Conservation (phyloP, 2,888 invertebrate genomes). For the Eledona agricola region DNA sequence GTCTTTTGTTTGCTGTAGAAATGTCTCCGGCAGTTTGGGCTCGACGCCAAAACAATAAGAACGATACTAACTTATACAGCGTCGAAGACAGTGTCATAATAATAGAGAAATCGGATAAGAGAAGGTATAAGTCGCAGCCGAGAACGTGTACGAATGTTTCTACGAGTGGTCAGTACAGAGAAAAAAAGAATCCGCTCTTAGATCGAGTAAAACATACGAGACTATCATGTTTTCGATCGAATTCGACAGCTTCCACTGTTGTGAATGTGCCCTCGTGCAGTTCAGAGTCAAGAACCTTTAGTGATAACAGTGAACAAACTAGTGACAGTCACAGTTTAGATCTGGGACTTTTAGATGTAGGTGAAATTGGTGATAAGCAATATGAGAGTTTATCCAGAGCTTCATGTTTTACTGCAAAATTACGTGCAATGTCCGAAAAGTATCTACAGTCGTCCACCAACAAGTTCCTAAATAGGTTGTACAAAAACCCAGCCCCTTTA, state of each 20-base stretch:
- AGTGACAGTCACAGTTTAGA: constrained; percentile 36
- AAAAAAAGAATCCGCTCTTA: constrained; percentile 74
- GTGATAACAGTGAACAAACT: constrained; percentile 10
- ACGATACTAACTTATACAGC: constrained; percentile 75
- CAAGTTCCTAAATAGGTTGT: constrained; percentile 74
- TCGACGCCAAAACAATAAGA: constrained; percentile 69
- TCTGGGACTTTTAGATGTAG: constrained; percentile 26
- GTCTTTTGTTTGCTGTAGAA: constrained; percentile 60
- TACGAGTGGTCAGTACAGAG: constrained; percentile 65
- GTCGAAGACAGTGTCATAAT: constrained; percentile 70
- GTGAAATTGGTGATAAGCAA: constrained; percentile 27
- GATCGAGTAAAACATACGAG: constrained; percentile 77
- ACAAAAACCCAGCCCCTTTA: constrained; percentile 63
- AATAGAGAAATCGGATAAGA: constrained; percentile 67
- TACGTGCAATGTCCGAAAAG: constrained; percentile 77
- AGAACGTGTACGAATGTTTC: constrained; percentile 55
- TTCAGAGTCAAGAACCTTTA: constrained; percentile 21
- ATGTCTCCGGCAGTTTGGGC: constrained; percentile 72
- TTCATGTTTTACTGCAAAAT: constrained; percentile 74
- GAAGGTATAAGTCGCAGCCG: constrained; percentile 65
- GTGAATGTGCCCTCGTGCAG: constrained; percentile 55
- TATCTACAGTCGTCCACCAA: constrained; percentile 76
- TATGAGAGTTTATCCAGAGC: constrained; percentile 57
- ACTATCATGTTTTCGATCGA: constrained; percentile 73
- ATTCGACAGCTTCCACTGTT: constrained; percentile 65